Conservation (phyloP, 2,888 invertebrate species). For the Agrotis puta region DNA sequence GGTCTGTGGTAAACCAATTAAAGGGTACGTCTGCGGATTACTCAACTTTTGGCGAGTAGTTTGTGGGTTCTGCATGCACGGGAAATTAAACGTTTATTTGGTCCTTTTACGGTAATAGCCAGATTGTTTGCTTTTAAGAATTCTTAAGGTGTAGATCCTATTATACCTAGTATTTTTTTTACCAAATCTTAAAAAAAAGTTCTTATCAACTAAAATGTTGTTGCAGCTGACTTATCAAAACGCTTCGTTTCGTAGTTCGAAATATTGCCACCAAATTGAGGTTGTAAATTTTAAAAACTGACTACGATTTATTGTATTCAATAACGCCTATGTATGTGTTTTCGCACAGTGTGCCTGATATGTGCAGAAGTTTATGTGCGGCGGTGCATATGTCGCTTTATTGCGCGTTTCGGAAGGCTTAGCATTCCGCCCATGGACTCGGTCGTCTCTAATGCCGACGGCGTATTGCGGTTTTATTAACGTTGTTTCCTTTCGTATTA, state of each 20-base stretch:
- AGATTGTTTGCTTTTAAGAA: slow-evolving; percentile 12
- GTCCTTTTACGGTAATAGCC: slow-evolving; percentile 73
- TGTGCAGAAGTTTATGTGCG: slow-evolving; percentile 69
- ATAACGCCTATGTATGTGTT: slow-evolving; percentile 14
- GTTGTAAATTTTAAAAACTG: slow-evolving; percentile 1
- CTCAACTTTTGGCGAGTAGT: slow-evolving; percentile 87
- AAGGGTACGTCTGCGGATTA: slow-evolving; percentile 89
- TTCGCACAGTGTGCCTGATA: slow-evolving; percentile 49
- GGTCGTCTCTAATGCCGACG: slow-evolving; percentile 78
- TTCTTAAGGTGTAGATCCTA: not conserved
- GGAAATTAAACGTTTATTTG: slow-evolving; percentile 80
- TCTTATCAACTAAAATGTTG: slow-evolving; percentile 2
- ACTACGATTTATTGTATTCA: slow-evolving; percentile 24
- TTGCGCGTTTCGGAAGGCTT: slow-evolving; percentile 81
- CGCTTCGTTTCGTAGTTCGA: not conserved
- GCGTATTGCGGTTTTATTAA: slow-evolving; percentile 85
- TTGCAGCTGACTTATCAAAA: not conserved
- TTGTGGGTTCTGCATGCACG: slow-evolving; percentile 79
- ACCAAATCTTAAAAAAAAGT: not conserved
- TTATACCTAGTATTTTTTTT: too few species aligned
- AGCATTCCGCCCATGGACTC: slow-evolving; percentile 80
- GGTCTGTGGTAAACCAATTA: slow-evolving; percentile 90
- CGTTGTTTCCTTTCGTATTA: slow-evolving; percentile 81
- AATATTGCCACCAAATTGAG: slow-evolving; percentile 5
- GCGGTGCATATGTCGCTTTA: slow-evolving; percentile 80